phyloP scores from a whole-genome alignment of 2,113 vertebrate species.

The Neolamprologus ventralis region DNA sequence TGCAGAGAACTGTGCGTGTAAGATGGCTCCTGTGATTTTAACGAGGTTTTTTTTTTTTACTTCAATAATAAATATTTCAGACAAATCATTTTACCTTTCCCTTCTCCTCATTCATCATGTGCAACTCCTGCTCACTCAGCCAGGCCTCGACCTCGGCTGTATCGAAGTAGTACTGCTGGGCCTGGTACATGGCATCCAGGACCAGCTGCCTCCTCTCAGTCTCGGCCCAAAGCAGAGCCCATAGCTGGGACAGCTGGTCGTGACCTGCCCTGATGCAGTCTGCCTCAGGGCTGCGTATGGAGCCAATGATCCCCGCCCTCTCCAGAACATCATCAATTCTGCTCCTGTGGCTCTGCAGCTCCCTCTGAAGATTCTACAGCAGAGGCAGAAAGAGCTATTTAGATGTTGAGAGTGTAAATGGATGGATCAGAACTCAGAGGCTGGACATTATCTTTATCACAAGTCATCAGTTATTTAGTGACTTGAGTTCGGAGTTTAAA shows the following conservation, averaged over 20 bases:
- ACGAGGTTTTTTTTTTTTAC: background rate
- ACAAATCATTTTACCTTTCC: slow-evolving; percentile 76
- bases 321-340: slow-evolving; percentile 84
- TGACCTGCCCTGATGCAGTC: slow-evolving; percentile 72
- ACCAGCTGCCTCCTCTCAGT: slow-evolving; percentile 79
- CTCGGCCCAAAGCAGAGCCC: slow-evolving; percentile 76
- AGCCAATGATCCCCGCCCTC: slow-evolving; percentile 72
- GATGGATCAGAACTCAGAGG: background rate
- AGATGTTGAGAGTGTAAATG: background rate
- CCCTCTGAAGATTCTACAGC: slow-evolving; percentile 80
- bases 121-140: slow-evolving; percentile 91
- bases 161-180: slow-evolving; percentile 90
- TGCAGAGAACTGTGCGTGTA: fast-evolving
- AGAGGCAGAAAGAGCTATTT: background rate
- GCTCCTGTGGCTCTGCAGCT: slow-evolving; percentile 80
- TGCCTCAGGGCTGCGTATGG: slow-evolving; percentile 79
- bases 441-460: background rate
- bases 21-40: background rate
- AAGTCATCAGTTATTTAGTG: background rate
- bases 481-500: background rate
- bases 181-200: slow-evolving; percentile 86
- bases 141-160: slow-evolving; percentile 88
- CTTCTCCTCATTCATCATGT: slow-evolving; percentile 93
- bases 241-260: slow-evolving; percentile 76
- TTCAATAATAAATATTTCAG: background rate